Base-by-base conservation (phyloP, 2,797 vertebrate species). In the Xenentodon cancila region DNA sequence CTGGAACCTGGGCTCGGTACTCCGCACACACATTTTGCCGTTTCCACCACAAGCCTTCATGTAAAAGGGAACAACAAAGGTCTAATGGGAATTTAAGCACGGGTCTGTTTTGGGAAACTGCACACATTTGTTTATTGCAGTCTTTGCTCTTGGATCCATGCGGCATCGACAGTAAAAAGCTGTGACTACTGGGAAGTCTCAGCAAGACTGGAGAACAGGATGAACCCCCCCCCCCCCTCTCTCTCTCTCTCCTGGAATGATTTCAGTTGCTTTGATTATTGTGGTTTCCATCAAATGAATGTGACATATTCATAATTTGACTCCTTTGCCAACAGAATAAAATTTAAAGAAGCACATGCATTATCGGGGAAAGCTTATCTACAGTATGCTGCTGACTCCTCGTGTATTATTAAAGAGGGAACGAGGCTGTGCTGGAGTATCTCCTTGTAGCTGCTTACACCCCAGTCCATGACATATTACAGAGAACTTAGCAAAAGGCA, bases 21-120 rank as follows among this genome's bases (percentile, higher is more conserved):
- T 49, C 84, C 78, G 63, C 63, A 62, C 73, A 82, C 70, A 71
- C 77, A 66, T 47, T 76, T 68, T 13, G 54, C 70, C 46, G 48
- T 84, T 78, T 80, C 46, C 74, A 81, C 75, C 70, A 53, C 59
- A 74, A 75, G 66, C 58, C 72, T 85, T 79, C 11, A 34, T 80
- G 75, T 78, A 63, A 72, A 64, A 67, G 54, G 75, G 80, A 86
- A 82, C 79, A 81, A 77, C 59, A 22, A 49, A 37, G 58, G 70
- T 77, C 89, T 84, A 32, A 18, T 2, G 83, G 84, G 90, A 89
- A 81, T 89, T 82, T 66, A 73, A 81, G 71, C 75, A 79, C 18
- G 45, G 65, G 69, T 76, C 81, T 87, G 82, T 87, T 88, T 77
- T 84, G 68, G 71, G 74, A 89, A 84, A 79, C 69, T 71, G 80